phyloP scores from a whole-genome alignment of 2,113 vertebrate species.

The Corythaeola cristata region DNA sequence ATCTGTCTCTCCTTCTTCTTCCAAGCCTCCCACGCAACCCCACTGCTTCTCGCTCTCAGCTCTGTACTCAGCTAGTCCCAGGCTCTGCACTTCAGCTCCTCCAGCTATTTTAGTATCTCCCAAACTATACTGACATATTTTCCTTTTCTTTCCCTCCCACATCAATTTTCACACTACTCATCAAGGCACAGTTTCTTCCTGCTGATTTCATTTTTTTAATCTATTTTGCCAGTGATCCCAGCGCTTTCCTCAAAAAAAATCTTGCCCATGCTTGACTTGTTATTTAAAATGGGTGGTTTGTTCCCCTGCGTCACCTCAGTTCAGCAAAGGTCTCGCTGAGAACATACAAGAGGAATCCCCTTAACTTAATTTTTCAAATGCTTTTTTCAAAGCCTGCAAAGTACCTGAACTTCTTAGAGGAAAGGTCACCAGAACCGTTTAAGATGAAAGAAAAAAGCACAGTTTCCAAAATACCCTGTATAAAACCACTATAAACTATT shows the following conservation, averaged over 20 bases:
- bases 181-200: background rate
- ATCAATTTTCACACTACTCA: background rate
- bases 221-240: background rate
- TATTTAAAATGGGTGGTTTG: background rate
- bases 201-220: background rate
- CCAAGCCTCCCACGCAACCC: slow-evolving; percentile 12
- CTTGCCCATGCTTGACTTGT: background rate
- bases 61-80: background rate
- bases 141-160: slow-evolving; percentile 12
- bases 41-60: background rate
- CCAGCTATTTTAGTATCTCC: slow-evolving; percentile 14
- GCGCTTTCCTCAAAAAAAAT: background rate
- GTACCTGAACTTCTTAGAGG: background rate
- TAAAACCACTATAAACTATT: background rate
- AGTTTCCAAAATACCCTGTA: background rate
- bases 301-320: background rate
- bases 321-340: background rate
- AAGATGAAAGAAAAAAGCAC: background rate
- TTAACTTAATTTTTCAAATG: background rate
- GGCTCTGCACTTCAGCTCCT: background rate
- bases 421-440: background rate
- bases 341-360: background rate
- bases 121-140: slow-evolving; percentile 20
- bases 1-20: slow-evolving; percentile 6
- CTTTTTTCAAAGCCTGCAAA: background rate